Conservation (phyloP, 2,113 vertebrate genomes). For the Axis porcinus region DNA sequence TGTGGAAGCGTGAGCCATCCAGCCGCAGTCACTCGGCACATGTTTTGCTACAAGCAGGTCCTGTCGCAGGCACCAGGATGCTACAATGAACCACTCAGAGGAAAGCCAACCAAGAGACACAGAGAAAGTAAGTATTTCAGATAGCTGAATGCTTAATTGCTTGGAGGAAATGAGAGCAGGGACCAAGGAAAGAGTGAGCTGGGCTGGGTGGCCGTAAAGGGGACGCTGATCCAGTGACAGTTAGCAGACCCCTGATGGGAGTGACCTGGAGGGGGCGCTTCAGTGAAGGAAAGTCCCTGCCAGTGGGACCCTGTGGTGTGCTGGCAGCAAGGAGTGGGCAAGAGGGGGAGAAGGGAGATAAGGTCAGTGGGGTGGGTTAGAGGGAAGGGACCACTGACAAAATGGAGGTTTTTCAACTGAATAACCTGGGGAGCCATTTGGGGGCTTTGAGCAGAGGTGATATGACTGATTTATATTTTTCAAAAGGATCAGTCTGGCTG, state of each 20-base stretch:
- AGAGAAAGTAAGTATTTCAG: not conserved
- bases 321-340: not conserved
- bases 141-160: too few species aligned
- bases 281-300: not conserved
- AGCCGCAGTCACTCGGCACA: not conserved
- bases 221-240: not conserved
- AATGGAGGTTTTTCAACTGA: not conserved
- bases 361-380: not conserved
- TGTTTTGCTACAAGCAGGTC: not conserved
- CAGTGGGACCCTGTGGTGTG: rapidly evolving
- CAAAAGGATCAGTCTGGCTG: not conserved
- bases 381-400: rapidly evolving
- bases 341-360: not conserved
- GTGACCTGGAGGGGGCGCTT: not conserved
- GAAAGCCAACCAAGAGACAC: not conserved
- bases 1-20: not conserved
- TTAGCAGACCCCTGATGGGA: not conserved
- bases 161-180: not conserved
- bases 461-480: not conserved
- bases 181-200: not conserved
- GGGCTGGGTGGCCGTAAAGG: not conserved
- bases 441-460: not conserved
- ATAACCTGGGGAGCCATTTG: not conserved
- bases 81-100: not conserved
- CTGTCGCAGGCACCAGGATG: not conserved